Conservation (phyloP, 2,888 invertebrate species). For the Serrognathus titanus region DNA sequence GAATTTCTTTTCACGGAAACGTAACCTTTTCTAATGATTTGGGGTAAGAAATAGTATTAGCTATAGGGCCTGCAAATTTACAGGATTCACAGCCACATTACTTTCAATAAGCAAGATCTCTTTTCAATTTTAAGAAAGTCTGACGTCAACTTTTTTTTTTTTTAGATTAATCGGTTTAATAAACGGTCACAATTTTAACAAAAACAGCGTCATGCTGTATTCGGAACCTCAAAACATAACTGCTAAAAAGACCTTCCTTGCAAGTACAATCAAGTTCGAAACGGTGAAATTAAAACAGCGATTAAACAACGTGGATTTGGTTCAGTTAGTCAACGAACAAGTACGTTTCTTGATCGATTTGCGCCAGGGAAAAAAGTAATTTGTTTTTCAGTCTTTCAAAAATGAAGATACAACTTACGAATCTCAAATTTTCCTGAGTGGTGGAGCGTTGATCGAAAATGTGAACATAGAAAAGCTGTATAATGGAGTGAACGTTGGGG, state of each 20-base stretch:
- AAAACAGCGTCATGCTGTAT: conserved; percentile 42
- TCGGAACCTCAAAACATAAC: conserved; percentile 44
- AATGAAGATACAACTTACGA: conserved; percentile 32
- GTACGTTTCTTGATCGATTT: conserved; percentile 27
- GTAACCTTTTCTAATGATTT: conserved; percentile 44
- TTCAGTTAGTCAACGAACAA: conserved; percentile 37
- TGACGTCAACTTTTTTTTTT: neutral
- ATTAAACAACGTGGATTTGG: conserved; percentile 38
- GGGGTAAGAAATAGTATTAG: conserved; percentile 33
- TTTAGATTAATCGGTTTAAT: conserved; percentile 40
- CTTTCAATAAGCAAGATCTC: no score
- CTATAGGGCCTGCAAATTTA: no score
- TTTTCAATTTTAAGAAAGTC: no score
- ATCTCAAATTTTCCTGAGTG: conserved; percentile 36
- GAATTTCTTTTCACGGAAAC: conserved; percentile 46
- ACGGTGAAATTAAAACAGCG: conserved; percentile 36
- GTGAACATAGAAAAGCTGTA: conserved; percentile 36
- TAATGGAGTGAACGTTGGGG: conserved; percentile 38
- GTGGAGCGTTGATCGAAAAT: conserved; percentile 36
- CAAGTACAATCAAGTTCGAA: conserved; percentile 26
- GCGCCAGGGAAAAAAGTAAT: neutral
- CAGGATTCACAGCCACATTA: no score
- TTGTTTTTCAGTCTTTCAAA: conserved; percentile 34
- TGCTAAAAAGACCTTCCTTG: conserved; percentile 41
- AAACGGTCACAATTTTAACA: conserved; percentile 38